Evolutionary conservation across 1,140 invertebrate genomes (phyloP).

Genomic region (Drosophila orosa): DNA sequence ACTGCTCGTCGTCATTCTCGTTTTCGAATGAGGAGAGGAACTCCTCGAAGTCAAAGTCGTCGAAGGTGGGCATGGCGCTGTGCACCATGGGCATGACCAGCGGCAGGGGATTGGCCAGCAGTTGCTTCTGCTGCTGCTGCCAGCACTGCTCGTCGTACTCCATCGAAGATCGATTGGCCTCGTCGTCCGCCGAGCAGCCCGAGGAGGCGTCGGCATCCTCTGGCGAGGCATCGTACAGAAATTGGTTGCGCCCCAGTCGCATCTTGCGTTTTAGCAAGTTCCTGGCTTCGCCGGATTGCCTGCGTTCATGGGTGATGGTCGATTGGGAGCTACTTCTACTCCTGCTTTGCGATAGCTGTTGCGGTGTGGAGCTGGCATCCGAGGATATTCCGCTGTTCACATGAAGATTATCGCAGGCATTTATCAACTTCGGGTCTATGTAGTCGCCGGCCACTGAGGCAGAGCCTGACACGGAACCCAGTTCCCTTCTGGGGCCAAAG

Average conservation of each 20-base stretch:
- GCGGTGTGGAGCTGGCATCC: conserved; percentile 59
- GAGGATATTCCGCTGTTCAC: conserved; percentile 55
- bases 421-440: conserved; percentile 82
- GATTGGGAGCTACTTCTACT: conserved; percentile 70
- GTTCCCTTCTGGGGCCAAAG: conserved; percentile 40
- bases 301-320: conserved; percentile 61
- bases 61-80: conserved; percentile 68
- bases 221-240: conserved; percentile 79
- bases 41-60: conserved; percentile 85
- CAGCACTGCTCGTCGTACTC: conserved; percentile 73
- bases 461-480: conserved; percentile 7
- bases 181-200: conserved; percentile 72
- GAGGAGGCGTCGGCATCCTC: conserved; percentile 66
- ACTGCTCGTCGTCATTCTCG: conserved; percentile 84
- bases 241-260: conserved; percentile 81
- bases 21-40: conserved; percentile 85
- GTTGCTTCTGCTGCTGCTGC: conserved; percentile 71
- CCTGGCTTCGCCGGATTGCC: conserved; percentile 71
- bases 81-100: conserved; percentile 49
- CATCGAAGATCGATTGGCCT: conserved; percentile 72
- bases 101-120: conserved; percentile 52
- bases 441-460: conserved; percentile 44
- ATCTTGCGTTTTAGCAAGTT: conserved; percentile 80
- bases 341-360: conserved; percentile 49
- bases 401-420: conserved; percentile 81